phyloP scores from a whole-genome alignment of 2,888 invertebrate genomes.

The Campoplex nolae region DNA sequence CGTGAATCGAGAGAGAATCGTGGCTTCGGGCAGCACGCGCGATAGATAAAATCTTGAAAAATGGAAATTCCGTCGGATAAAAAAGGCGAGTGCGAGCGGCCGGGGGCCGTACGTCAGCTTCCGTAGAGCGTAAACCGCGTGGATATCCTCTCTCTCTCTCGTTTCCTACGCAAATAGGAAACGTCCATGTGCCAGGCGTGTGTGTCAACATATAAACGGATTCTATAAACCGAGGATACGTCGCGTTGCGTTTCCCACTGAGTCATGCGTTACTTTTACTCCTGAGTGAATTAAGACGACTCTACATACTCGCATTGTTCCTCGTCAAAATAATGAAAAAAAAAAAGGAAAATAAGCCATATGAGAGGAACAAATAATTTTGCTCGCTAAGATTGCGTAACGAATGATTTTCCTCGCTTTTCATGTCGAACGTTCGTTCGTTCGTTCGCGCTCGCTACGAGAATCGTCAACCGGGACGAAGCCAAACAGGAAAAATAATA shows the following conservation, averaged over 20 bases:
- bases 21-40: not conserved
- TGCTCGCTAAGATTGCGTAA: conserved; percentile 8
- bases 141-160: not conserved
- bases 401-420: conserved; percentile 13
- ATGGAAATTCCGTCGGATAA: not conserved
- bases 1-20: not conserved
- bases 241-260: conserved; percentile 14
- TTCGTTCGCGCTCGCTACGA: not conserved
- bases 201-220: not conserved
- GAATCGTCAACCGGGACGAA: conserved; percentile 23
- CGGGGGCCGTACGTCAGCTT: not conserved
- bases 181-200: not conserved
- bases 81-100: not conserved
- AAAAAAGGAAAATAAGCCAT: not conserved
- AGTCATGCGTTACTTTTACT: conserved; percentile 21
- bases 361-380: not conserved
- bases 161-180: conserved; percentile 12
- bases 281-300: conserved; percentile 18
- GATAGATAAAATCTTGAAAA: conserved; percentile 1
- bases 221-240: not conserved
- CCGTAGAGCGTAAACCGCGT: conserved; percentile 14
- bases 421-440: not conserved
- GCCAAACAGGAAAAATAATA: not conserved
- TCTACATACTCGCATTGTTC: not conserved
- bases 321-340: not conserved